Conservation (phyloP, 2,888 invertebrate species). For the Hirtodrosophila histrioides region DNA sequence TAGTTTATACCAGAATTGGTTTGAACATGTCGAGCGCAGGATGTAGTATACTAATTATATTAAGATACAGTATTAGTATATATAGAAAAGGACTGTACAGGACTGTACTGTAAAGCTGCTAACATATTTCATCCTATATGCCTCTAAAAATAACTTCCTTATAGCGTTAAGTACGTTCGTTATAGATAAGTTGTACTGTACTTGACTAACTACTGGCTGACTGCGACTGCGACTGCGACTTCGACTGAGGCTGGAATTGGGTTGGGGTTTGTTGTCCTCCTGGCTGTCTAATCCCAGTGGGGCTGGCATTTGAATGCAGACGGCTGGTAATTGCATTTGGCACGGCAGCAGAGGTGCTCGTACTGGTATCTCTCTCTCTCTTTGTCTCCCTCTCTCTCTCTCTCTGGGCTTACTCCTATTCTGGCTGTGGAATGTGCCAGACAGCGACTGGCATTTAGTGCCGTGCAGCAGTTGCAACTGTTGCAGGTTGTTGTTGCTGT, state of each 20-base stretch:
- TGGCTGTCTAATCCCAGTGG: conserved; percentile 54
- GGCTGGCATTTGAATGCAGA: conserved; percentile 59
- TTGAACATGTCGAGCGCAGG: too few species aligned
- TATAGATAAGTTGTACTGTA: too few species aligned
- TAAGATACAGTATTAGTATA: too few species aligned
- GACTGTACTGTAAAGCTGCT: too few species aligned
- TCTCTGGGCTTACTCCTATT: conserved; percentile 19
- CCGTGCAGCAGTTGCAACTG: conserved; percentile 9
- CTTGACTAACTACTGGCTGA: too few species aligned
- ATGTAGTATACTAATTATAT: too few species aligned
- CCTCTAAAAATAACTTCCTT: too few species aligned
- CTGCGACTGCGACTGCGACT: background rate
- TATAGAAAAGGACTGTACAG: too few species aligned
- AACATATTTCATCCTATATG: too few species aligned
- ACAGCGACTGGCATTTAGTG: conserved; percentile 55
- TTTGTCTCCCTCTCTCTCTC: conserved; percentile 6
- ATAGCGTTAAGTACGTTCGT: too few species aligned
- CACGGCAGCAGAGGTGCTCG: conserved; percentile 32
- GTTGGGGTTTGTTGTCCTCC: conserved; percentile 7
- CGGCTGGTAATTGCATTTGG: conserved; percentile 62
- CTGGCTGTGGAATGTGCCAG: conserved; percentile 44
- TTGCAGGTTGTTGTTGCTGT: background rate
- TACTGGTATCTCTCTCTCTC: background rate
- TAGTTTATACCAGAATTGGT: too few species aligned
- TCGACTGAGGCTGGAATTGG: background rate